These are phyloP conservation scores for Gobiocypris rarus DNA, from an alignment of 2,113 vertebrate species.

Conservation along the genomic window DNA sequence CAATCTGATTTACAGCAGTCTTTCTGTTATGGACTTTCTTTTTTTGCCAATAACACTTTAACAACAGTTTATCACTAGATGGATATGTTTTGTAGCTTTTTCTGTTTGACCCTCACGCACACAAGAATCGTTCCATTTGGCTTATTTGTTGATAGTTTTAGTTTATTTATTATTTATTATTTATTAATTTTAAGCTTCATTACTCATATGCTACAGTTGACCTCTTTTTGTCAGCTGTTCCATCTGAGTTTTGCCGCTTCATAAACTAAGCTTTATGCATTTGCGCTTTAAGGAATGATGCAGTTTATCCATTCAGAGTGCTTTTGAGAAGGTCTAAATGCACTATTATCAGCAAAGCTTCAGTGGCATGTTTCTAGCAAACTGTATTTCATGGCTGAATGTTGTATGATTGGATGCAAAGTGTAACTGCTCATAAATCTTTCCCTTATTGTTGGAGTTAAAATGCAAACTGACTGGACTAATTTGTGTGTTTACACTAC, in stretches of 20 bases:
- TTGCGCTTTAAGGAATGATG: neutral
- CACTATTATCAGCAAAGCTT: neutral
- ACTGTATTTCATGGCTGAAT: constrained; percentile 10
- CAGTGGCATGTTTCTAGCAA: constrained; percentile 6
- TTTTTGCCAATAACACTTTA: too few species aligned
- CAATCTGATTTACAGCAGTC: neutral
- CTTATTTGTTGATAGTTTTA: neutral
- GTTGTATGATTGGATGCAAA: constrained; percentile 15
- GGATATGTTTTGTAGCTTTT: neutral
- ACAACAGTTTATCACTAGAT: neutral
- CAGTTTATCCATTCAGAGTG: neutral
- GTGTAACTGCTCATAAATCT: constrained; percentile 9
- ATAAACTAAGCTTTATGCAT: neutral
- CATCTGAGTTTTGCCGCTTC: neutral
- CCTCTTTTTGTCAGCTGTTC: constrained; percentile 19
- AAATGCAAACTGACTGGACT: constrained; percentile 4
- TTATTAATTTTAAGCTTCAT: constrained; percentile 9
- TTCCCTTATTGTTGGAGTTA: neutral
- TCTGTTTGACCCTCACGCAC: neutral
- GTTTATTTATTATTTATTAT: too few species aligned
- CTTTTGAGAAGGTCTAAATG: neutral
- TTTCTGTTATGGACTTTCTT: neutral
- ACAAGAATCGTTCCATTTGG: neutral
- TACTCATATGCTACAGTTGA: neutral
- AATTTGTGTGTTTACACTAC: constrained; percentile 34